Evolutionary conservation across 1,140 invertebrate genomes (phyloP).

Genomic region (Lucilia sericata): DNA sequence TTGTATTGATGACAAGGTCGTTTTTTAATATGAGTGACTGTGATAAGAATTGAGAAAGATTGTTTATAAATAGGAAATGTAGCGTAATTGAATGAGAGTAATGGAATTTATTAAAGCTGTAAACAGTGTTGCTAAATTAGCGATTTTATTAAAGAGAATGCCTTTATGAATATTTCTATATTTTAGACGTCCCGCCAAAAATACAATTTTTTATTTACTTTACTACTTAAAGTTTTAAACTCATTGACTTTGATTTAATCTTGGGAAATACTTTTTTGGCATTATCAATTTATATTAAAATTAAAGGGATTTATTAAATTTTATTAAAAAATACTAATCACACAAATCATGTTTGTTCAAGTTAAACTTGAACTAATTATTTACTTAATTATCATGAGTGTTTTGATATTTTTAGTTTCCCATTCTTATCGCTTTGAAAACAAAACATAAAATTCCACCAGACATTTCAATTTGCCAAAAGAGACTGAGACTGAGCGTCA

Average conservation of each 20-base stretch:
- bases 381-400: not conserved
- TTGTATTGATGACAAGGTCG: not conserved
- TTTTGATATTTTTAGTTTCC: not conserved
- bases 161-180: too few relatives aligned
- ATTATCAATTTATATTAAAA: too few relatives aligned
- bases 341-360: not conserved
- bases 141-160: too few relatives aligned
- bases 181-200: too few relatives aligned
- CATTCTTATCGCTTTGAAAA: conserved; percentile 3
- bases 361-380: conserved; percentile 14
- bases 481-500: not conserved
- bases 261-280: too few relatives aligned
- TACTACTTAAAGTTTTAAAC: too few relatives aligned
- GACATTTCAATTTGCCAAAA: not conserved
- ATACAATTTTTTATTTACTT: too few relatives aligned
- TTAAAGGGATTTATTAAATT: too few relatives aligned
- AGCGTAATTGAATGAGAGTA: not conserved
- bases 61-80: not conserved
- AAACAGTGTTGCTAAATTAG: not conserved
- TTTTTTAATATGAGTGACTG: not conserved
- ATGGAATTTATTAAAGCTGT: too few relatives aligned
- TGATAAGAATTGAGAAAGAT: not conserved
- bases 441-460: not conserved
- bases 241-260: too few relatives aligned
- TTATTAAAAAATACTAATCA: not conserved